These are phyloP conservation scores for Quadroppia sp. DNA, from an alignment of 2,888 invertebrate species.

Conservation along the genomic window DNA sequence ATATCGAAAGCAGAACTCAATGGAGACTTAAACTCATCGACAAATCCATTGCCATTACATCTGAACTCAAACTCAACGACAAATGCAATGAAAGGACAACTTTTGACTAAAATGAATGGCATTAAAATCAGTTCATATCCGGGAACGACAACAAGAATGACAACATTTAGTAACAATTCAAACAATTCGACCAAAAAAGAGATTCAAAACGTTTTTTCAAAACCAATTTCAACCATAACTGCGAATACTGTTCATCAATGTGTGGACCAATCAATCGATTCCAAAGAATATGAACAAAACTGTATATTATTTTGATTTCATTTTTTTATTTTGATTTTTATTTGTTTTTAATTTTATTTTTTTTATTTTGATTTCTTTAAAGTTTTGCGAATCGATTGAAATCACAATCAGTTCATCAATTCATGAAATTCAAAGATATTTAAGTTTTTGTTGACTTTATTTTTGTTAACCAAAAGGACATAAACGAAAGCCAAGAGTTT, in stretches of 20 bases:
- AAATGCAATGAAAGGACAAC: background rate
- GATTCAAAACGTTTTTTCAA: background rate
- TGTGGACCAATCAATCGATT: background rate
- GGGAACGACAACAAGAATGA: conserved; percentile 16
- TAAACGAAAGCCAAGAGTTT: background rate
- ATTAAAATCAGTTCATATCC: conserved; percentile 15
- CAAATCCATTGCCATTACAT: background rate
- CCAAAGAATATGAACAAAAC: background rate
- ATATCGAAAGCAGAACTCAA: background rate
- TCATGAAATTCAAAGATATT: background rate
- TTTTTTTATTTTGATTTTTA: background rate
- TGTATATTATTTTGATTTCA: conserved; percentile 1
- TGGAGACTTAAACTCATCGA: background rate
- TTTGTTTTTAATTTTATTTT: background rate
- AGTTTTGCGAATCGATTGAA: conserved; percentile 6
- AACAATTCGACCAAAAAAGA: background rate
- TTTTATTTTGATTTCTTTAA: background rate
- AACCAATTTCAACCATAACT: background rate
- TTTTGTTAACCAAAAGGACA: background rate
- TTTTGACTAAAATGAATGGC: background rate
- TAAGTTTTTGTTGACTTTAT: background rate
- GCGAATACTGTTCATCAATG: background rate
- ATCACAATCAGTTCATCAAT: background rate
- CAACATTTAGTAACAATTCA: background rate
- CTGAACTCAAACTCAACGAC: background rate